Base-by-base conservation (phyloP, 2,888 invertebrate genomes). In the Deilephila porcellus region DNA sequence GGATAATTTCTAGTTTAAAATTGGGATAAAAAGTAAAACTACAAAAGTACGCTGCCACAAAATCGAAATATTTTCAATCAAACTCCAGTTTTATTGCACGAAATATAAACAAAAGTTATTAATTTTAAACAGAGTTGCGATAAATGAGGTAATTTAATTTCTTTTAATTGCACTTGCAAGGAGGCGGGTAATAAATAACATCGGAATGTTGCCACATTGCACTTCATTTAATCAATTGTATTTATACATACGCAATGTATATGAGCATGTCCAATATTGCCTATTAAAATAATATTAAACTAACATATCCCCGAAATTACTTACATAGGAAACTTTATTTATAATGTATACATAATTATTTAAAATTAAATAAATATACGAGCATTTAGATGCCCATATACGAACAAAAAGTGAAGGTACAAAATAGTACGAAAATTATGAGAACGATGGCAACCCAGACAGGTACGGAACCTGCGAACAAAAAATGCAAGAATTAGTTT, bases 391-490 rank as follows among this genome's bases (percentile, higher is more conserved):
- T 96, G 84, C 97, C 98, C 88, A 98, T 87, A 91, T 97, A 98
- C 81, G 98, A 98, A 94, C 98, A 98, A 81, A 98, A 86, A 77
- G 96, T 93, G 93, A 98, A 98, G 75, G 98, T 97, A 85, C 96
- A 95, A 89, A 97, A 97, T 75, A 98, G 95, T 79, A 97, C 96
- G 80, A 97, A 90, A 76, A 98, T 93, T 80, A 98, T 97, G 72
- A 98, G 94, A 77, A 97, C 82, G 75, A 97, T 95, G 83, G 97
- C 98, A 77, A 97, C 90, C 97, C 98, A 98, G 77, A 97, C 96
- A 75, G 98, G 98, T 85, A 98, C 95, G 73, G 97, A 96, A 92
- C 96, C 98, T 98, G 95, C 59, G 63, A 70, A 81, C 74, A 80
- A 83, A 45, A 90, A 76, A 80, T n/a, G 70, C 72, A 29, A 20